These are phyloP conservation scores for Sinocyclocheilus grahami DNA, from an alignment of 2,113 vertebrate species.

Conservation along the genomic window DNA sequence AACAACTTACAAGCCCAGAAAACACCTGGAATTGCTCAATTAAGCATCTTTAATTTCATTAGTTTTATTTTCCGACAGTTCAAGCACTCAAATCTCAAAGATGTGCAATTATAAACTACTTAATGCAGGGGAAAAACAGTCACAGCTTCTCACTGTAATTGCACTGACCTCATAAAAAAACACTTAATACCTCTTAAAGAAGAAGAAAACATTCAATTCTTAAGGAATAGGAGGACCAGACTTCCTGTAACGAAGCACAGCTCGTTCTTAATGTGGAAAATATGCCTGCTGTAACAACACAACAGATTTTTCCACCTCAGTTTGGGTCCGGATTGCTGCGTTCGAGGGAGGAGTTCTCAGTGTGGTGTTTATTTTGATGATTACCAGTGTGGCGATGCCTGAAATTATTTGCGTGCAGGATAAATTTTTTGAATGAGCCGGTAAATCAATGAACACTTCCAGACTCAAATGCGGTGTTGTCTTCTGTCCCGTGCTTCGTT, in stretches of 20 bases:
- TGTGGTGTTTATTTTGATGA: slow-evolving; percentile 72
- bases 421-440: slow-evolving; percentile 65
- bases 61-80: background rate
- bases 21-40: background rate
- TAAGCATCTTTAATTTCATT: background rate
- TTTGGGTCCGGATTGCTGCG: background rate
- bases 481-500: background rate
- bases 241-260: slow-evolving; percentile 33
- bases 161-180: slow-evolving; percentile 25
- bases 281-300: background rate
- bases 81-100: background rate
- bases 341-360: slow-evolving; percentile 60
- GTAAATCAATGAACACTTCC: slow-evolving; percentile 64
- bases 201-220: background rate
- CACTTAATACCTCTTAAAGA: background rate
- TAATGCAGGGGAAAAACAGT: background rate
- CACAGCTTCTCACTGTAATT: slow-evolving; percentile 13
- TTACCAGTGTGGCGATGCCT: slow-evolving; percentile 63
- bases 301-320: background rate
- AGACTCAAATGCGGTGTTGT: background rate
- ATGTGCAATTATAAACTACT: background rate
- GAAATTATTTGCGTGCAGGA: slow-evolving; percentile 66
- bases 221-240: background rate
- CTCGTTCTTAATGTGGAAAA: slow-evolving; percentile 40
- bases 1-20: background rate